Evolutionary conservation across 2,113 vertebrate species (phyloP).

Genomic region (Etheostoma spectabile): DNA sequence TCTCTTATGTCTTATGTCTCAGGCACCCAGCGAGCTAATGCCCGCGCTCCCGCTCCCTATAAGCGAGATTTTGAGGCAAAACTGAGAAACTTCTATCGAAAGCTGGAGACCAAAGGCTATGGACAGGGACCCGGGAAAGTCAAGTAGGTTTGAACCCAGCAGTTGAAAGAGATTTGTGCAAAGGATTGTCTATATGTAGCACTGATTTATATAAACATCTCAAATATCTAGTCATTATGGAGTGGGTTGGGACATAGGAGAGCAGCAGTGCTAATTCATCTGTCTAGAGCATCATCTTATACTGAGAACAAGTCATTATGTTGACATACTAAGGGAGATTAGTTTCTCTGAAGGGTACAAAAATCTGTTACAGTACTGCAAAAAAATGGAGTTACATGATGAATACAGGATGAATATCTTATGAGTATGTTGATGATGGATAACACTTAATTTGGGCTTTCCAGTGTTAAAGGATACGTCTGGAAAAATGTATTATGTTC

Average conservation of each 20-base stretch:
- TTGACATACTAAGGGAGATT: not conserved
- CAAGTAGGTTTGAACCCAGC: conserved; percentile 85
- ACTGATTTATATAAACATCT: not conserved
- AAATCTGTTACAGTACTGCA: not conserved
- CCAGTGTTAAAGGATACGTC: too few relatives aligned
- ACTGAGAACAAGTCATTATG: not conserved
- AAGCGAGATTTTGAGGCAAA: conserved; percentile 99
- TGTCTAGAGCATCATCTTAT: not conserved
- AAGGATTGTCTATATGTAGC: not conserved
- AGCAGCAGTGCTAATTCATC: not conserved
- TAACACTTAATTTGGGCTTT: not conserved
- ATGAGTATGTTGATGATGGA: not conserved
- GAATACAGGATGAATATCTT: not conserved
- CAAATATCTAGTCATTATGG: too few relatives aligned
- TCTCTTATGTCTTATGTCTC: conserved; percentile 39
- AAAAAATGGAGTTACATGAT: too few relatives aligned
- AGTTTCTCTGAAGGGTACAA: not conserved
- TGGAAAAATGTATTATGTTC: not conserved
- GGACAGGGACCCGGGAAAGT: conserved; percentile 98
- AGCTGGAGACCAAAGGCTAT: conserved; percentile 98
- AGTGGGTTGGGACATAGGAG: too few relatives aligned
- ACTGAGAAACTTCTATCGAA: conserved; percentile 98
- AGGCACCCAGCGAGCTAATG: conserved; percentile 98
- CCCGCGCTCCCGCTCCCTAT: conserved; percentile 96
- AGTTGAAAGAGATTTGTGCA: not conserved